These are phyloP conservation scores for Drosophila setifemur DNA, from an alignment of 1,140 invertebrate genomes.

Conservation along the genomic window DNA sequence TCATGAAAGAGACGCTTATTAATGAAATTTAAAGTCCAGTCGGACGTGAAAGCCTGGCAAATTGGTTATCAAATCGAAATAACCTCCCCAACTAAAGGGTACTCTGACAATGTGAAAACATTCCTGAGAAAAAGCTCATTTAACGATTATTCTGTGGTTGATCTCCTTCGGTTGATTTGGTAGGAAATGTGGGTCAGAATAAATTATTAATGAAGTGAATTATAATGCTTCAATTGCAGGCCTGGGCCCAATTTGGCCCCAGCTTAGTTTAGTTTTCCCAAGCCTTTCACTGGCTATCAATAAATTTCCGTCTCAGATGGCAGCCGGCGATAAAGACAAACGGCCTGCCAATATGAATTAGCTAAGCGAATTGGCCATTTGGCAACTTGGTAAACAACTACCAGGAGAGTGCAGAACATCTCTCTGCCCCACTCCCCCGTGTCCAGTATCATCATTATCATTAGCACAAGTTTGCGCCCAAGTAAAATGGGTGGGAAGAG, in stretches of 20 bases:
- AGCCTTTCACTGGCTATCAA: conserved; percentile 78
- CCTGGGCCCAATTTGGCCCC: conserved; percentile 16
- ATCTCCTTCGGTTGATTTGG: conserved; percentile 23
- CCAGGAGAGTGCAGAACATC: conserved; percentile 28
- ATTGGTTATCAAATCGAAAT: not conserved
- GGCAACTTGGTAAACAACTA: conserved; percentile 71
- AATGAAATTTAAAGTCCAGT: too few species aligned
- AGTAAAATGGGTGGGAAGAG: conserved; percentile 4
- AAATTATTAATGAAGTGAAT: conserved; percentile 58
- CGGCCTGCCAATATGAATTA: conserved; percentile 78
- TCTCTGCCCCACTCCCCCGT: not conserved
- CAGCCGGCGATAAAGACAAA: conserved; percentile 75
- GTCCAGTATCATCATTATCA: conserved; percentile 77
- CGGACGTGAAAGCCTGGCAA: too few species aligned
- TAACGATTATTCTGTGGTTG: conserved; percentile 17
- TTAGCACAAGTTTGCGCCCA: conserved; percentile 68
- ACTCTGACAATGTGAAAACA: not conserved
- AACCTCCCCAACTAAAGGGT: not conserved
- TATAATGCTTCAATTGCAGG: conserved; percentile 46
- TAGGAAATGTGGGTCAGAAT: conserved; percentile 50
- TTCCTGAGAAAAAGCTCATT: conserved; percentile 23
- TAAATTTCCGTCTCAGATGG: conserved; percentile 64
- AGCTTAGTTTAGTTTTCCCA: conserved; percentile 22
- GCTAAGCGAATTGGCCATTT: conserved; percentile 79
- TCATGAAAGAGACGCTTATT: too few species aligned